These are phyloP conservation scores for Garrulus glandarius DNA, from an alignment of 2,797 vertebrate species.

Conservation along the genomic window DNA sequence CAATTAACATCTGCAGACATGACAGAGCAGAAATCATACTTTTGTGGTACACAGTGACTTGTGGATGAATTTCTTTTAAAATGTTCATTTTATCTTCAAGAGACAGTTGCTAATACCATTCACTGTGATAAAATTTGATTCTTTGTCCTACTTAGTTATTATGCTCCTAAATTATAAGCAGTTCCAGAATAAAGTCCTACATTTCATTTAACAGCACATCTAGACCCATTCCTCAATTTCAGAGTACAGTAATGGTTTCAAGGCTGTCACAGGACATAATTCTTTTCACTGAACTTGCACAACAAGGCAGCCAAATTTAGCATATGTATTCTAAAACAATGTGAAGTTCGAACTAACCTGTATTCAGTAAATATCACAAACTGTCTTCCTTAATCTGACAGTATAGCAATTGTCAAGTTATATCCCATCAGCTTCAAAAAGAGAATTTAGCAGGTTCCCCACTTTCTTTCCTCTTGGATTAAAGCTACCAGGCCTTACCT, in stretches of 20 bases:
- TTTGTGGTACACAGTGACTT: not conserved
- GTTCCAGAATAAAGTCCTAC: not conserved
- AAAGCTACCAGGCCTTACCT: slow-evolving; percentile 76
- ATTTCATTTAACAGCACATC: not conserved
- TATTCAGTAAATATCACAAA: not conserved
- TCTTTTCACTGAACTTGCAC: not conserved
- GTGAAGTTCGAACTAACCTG: not conserved
- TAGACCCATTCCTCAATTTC: not conserved
- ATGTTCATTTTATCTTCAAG: not conserved
- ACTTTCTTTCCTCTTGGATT: not conserved
- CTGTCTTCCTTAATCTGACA: not conserved
- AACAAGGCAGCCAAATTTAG: not conserved
- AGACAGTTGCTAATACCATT: not conserved
- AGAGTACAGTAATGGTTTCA: not conserved
- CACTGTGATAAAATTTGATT: not conserved
- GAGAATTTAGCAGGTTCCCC: not conserved
- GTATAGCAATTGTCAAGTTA: not conserved
- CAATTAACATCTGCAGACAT: not conserved
- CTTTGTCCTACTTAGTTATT: not conserved
- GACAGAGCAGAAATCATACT: not conserved
- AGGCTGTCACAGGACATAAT: not conserved
- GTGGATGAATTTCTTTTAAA: not conserved
- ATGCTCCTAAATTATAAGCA: not conserved
- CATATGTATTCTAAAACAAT: not conserved
- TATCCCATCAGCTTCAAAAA: not conserved